A percentile compares a stretch with the other conserved stretches of the same genome.
phyloP scores from a whole-genome alignment of 2,113 vertebrate genomes.

The Megaceryle maxima region DNA sequence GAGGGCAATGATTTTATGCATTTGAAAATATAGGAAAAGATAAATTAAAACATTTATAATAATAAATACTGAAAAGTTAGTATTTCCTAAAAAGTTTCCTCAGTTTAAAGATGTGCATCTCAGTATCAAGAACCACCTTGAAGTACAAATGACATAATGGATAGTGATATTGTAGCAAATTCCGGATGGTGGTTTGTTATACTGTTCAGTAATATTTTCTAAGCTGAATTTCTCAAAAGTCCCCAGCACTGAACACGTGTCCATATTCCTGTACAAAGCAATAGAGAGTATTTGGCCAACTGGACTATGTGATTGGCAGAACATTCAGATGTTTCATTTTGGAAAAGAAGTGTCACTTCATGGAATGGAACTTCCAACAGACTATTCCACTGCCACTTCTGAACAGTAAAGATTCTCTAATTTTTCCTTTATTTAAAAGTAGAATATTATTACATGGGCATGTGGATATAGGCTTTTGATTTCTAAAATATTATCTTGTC shows the following conservation, averaged over 20 bases:
- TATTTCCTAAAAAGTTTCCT: background rate
- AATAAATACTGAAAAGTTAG: background rate
- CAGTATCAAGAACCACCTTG: background rate
- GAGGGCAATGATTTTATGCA: background rate
- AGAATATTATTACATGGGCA: background rate
- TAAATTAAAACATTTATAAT: background rate
- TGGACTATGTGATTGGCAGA: conserved; percentile 44
- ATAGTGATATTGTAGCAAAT: background rate
- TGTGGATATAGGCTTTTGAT: background rate
- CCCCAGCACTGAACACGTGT: conserved; percentile 2
- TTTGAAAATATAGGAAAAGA: background rate
- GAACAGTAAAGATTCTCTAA: conserved; percentile 9
- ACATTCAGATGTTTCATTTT: conserved; percentile 29
- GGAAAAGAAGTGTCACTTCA: conserved; percentile 55
- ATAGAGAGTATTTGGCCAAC: conserved; percentile 5
- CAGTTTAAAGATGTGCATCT: background rate
- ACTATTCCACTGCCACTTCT: conserved; percentile 29
- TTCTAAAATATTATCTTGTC: background rate
- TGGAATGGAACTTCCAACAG: conserved; percentile 40
- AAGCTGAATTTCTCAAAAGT: background rate
- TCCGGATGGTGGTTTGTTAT: background rate
- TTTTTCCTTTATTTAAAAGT: conserved; percentile 31
- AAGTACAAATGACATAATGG: background rate
- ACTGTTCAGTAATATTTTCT: background rate
- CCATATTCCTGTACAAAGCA: conserved; percentile 8